These are phyloP conservation scores for Trisateles emortualis DNA, from an alignment of 2,888 invertebrate species.

Conservation along the genomic window DNA sequence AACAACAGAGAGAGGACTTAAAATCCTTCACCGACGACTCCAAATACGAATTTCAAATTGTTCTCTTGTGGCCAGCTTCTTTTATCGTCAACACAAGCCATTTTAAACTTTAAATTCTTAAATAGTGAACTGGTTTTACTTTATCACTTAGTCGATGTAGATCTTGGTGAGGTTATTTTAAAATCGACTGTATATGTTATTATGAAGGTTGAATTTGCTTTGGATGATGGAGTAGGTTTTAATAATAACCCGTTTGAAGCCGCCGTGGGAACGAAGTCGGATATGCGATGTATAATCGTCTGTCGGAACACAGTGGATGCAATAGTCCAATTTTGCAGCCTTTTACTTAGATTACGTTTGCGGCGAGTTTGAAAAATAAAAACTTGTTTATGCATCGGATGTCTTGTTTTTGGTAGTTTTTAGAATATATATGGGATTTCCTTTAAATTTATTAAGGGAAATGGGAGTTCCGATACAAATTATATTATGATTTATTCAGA, in stretches of 20 bases:
- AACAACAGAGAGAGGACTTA: constrained; percentile 81
- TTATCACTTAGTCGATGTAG: constrained; percentile 50
- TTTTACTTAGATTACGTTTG: constrained; percentile 83
- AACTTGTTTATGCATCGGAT: constrained; percentile 67
- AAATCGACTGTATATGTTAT: constrained; percentile 53
- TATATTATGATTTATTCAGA: constrained; percentile 25
- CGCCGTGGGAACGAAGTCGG: constrained; percentile 85
- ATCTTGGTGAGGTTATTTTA: constrained; percentile 50
- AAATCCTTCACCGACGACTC: constrained; percentile 82
- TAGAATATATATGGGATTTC: constrained; percentile 36
- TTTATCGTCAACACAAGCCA: constrained; percentile 54
- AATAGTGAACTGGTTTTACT: constrained; percentile 24
- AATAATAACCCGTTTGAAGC: constrained; percentile 86
- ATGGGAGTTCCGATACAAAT: constrained; percentile 28
- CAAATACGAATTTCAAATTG: constrained; percentile 85
- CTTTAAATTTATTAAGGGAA: constrained; percentile 22
- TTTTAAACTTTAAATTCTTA: constrained; percentile 32
- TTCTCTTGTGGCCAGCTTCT: constrained; percentile 75
- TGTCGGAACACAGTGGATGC: constrained; percentile 82
- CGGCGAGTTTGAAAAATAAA: constrained; percentile 66
- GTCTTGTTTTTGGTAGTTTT: constrained; percentile 45
- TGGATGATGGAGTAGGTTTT: constrained; percentile 72
- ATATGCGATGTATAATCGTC: constrained; percentile 85
- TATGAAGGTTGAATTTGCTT: constrained; percentile 58
- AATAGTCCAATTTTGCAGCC: constrained; percentile 87